Evolutionary conservation across 2,888 invertebrate genomes (phyloP).

Genomic region (Coecobrya sp.): DNA sequence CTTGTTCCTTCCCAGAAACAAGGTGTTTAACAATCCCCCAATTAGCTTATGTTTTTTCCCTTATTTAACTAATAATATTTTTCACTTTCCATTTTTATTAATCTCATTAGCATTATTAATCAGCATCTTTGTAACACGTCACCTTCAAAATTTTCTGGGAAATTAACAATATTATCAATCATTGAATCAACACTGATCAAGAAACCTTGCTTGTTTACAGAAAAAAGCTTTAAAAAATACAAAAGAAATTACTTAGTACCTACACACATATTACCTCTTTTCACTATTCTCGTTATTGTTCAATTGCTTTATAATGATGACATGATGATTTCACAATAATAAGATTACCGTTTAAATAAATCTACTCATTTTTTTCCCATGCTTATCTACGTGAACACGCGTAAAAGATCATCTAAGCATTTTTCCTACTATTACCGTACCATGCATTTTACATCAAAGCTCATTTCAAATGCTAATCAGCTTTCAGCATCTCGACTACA

Average conservation of each 20-base stretch:
- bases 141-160: not conserved
- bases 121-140: not conserved
- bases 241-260: not conserved
- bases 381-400: too few relatives aligned
- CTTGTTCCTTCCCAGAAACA: not conserved
- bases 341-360: constrained; percentile 26
- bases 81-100: not conserved
- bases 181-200: not conserved
- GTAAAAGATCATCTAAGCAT: not conserved
- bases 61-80: not conserved
- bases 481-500: constrained; percentile 22
- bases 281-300: constrained; percentile 16
- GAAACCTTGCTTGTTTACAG: too few relatives aligned
- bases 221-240: not conserved
- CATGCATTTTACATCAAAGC: constrained; percentile 4
- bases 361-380: not conserved
- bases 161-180: not conserved
- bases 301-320: constrained; percentile 12
- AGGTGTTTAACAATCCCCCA: not conserved
- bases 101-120: constrained; percentile 16
- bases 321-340: not conserved
- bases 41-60: not conserved
- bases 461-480: constrained; percentile 59
- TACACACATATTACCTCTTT: not conserved
- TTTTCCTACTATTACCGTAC: not conserved